Conservation (phyloP, 2,113 vertebrate species). For the Castor canadensis region DNA sequence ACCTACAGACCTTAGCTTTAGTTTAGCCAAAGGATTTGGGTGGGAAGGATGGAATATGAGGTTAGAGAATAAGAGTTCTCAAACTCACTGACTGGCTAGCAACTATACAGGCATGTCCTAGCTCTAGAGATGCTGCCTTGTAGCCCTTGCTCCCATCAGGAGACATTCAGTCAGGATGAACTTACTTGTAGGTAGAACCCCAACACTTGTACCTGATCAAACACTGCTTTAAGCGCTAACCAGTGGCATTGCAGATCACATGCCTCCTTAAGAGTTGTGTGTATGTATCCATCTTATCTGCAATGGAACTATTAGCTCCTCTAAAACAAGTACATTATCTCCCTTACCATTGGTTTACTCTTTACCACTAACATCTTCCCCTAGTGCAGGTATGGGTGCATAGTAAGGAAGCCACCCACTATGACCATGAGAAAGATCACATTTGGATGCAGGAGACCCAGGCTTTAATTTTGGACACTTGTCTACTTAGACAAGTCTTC, state of each 20-base stretch:
- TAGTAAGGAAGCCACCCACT: neutral
- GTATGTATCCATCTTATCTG: neutral
- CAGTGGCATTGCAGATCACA: neutral
- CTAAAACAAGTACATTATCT: neutral
- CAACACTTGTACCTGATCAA: neutral
- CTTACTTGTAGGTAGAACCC: neutral
- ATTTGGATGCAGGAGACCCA: neutral
- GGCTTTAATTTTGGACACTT: neutral
- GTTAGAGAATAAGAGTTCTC: neutral
- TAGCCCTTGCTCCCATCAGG: neutral
- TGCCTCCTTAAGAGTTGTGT: neutral
- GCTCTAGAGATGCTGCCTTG: neutral
- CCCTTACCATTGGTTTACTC: neutral
- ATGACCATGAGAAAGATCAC: neutral
- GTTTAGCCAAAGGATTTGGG: neutral
- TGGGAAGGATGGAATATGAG: neutral
- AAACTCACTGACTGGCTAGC: neutral
- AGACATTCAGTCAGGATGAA: neutral
- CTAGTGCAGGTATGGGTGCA: fast-evolving
- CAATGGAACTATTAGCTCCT: neutral
- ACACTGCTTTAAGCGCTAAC: neutral
- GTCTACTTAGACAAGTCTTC: neutral
- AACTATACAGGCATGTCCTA: neutral
- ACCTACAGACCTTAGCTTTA: neutral
- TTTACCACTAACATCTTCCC: neutral